Evolutionary conservation across 2,888 invertebrate species (phyloP).

Genomic region (Crepidodera aurea): DNA sequence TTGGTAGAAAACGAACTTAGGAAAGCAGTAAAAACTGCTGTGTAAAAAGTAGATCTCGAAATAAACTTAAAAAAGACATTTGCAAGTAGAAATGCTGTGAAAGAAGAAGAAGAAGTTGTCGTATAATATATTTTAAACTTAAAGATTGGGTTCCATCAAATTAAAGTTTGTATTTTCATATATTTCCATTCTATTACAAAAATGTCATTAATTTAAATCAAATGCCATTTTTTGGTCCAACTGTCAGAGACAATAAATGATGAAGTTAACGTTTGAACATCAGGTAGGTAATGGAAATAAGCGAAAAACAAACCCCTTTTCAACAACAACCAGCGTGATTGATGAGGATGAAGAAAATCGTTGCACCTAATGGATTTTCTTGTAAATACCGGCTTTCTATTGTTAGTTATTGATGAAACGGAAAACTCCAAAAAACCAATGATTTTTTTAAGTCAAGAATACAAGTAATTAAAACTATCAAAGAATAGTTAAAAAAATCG

Average conservation of each 20-base stretch:
- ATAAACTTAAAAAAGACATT: too few species aligned
- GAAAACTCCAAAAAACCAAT: not conserved
- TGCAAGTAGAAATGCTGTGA: too few species aligned
- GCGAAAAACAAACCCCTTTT: conserved; percentile 15
- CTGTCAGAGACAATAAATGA: not conserved
- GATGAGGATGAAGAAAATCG: conserved; percentile 6
- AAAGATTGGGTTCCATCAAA: too few species aligned
- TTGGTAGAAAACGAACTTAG: too few species aligned
- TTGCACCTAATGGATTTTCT: conserved; percentile 15
- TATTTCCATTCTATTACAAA: too few species aligned
- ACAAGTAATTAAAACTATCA: not conserved
- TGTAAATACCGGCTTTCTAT: conserved; percentile 3
- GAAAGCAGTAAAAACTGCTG: too few species aligned
- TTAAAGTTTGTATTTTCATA: too few species aligned
- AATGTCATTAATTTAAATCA: too few species aligned
- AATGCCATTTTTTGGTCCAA: not conserved
- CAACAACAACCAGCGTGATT: conserved; percentile 16
- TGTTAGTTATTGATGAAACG: conserved; percentile 1
- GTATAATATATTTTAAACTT: too few species aligned
- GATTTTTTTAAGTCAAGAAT: not conserved
- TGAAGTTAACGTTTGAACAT: conserved; percentile 2
- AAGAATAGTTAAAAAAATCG: not conserved
- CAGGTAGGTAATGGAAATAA: conserved; percentile 3
- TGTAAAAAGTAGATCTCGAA: too few species aligned
- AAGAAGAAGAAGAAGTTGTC: too few species aligned